Evolutionary conservation across 2,888 invertebrate genomes (phyloP).

Genomic region (Stegana nigrithorax): DNA sequence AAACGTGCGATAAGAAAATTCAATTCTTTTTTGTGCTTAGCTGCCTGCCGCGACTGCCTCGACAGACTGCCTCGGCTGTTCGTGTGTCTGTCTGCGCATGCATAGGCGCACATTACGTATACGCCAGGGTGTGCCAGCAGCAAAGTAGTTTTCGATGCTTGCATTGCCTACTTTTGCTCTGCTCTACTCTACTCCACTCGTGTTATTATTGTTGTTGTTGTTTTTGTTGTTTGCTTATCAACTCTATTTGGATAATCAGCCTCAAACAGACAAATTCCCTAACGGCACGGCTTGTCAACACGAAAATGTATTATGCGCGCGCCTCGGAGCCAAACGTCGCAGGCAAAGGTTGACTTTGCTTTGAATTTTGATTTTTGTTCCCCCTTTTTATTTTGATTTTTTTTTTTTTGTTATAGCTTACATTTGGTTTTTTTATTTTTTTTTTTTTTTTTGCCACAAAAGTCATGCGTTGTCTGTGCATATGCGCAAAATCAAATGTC

Average conservation of each 20-base stretch:
- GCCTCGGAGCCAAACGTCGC: not conserved
- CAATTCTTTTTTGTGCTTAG: conserved; percentile 38
- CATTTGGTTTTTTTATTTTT: conserved; percentile 13
- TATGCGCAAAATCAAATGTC: not conserved
- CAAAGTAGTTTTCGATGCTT: conserved; percentile 33
- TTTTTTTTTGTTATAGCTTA: conserved; percentile 32
- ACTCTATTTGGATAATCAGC: conserved; percentile 41
- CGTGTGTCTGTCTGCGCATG: not conserved
- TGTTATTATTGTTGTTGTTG: not conserved
- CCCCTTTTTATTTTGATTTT: conserved; percentile 38
- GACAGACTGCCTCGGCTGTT: not conserved
- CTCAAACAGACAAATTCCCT: conserved; percentile 50
- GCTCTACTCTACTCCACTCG: too few species aligned
- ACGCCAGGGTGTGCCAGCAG: conserved; percentile 25
- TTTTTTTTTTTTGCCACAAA: conserved; percentile 29
- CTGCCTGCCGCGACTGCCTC: not conserved
- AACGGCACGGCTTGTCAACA: conserved; percentile 28
- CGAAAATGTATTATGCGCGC: conserved; percentile 8
- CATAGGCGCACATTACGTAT: not conserved
- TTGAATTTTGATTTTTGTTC: conserved; percentile 8
- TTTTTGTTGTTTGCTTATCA: not conserved
- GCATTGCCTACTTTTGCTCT: too few species aligned
- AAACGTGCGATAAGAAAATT: conserved; percentile 52
- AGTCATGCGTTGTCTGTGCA: not conserved
- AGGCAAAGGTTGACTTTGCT: conserved; percentile 20